Base-by-base conservation (phyloP, 2,888 invertebrate genomes). In the Orthosia gracilis region DNA sequence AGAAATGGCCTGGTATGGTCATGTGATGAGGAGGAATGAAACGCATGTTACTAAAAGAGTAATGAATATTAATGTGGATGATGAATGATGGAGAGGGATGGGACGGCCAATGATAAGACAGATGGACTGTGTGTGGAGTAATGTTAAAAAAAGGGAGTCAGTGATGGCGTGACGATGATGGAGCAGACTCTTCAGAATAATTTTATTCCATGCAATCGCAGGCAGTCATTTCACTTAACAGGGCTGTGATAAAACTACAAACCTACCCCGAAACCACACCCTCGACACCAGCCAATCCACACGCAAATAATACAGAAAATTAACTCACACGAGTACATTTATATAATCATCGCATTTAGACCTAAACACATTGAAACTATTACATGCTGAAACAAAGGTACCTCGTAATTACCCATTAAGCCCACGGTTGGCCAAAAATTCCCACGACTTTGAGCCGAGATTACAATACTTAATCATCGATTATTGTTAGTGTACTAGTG, bases 351-450 rank as follows among this genome's bases (percentile, higher is more conserved):
- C 70, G 50, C 31, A 61, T 82, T 82, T 49, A 62, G 23, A 63
- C 31, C 78, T 54, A 70, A 69, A 82, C 78, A 78, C 54, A 52
- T n/a, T n/a, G n/a, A n/a, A n/a, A n/a, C 62, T 66, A 47, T 76
- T 59, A 82, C 71, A 67, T 15, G 50, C 50, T 18, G 65, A 69
- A 73, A 67, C 71, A 69, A 58, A 82, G 71, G 72, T 75, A 83
- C 64, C 57, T 69, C 58, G 65, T 58, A 68, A n/a, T 72, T 59
- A 64, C 57, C 69, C 50, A 85, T 74, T 82, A 65, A 67, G 57
- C 81, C 73, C 70, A 81, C 73, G 61, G 70, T 69, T 76, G 65
- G 82, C 71, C 72, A 81, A 85, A 83, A 74, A 78, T 82, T 78
- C 69, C 58, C 63, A 83, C 67, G 58, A 73, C 63, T 68, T 66